Conservation (phyloP, 1,140 invertebrate genomes). For the Agrypnia vestita region DNA sequence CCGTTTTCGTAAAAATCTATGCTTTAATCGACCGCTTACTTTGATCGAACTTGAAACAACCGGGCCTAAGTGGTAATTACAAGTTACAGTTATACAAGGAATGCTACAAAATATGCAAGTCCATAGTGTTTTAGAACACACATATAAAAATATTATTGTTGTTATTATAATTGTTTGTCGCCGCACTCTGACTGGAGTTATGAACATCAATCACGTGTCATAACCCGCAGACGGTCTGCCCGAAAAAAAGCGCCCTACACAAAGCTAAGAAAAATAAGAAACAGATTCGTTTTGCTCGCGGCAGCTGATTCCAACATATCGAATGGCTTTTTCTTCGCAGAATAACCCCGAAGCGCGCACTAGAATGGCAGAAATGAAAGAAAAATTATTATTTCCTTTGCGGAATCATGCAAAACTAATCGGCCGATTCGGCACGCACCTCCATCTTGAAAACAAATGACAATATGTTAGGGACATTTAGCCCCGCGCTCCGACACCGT, state of each 20-base stretch:
- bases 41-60: too few species aligned
- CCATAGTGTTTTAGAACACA: too few species aligned
- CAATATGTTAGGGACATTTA: slow-evolving; percentile 51
- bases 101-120: too few species aligned
- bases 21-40: too few species aligned
- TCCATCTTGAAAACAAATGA: slow-evolving; percentile 58
- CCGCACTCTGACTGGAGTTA: neutral
- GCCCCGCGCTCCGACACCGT: slow-evolving; percentile 27
- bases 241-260: neutral
- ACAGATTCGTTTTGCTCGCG: slow-evolving; percentile 54
- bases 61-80: too few species aligned
- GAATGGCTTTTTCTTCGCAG: slow-evolving; percentile 47
- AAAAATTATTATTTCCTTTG: slow-evolving; percentile 42
- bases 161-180: too few species aligned
- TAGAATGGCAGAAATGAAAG: slow-evolving; percentile 43
- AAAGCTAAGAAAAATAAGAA: slow-evolving; percentile 32
- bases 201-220: slow-evolving; percentile 41
- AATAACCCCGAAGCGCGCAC: slow-evolving; percentile 15
- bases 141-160: too few species aligned
- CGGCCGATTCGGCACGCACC: slow-evolving; percentile 57
- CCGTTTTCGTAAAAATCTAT: too few species aligned
- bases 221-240: slow-evolving; percentile 16
- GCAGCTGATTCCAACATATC: slow-evolving; percentile 57
- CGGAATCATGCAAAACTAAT: slow-evolving; percentile 57
- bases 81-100: too few species aligned